These are phyloP conservation scores for Empidonax alnorum DNA, from an alignment of 2,113 vertebrate species.

Conservation along the genomic window DNA sequence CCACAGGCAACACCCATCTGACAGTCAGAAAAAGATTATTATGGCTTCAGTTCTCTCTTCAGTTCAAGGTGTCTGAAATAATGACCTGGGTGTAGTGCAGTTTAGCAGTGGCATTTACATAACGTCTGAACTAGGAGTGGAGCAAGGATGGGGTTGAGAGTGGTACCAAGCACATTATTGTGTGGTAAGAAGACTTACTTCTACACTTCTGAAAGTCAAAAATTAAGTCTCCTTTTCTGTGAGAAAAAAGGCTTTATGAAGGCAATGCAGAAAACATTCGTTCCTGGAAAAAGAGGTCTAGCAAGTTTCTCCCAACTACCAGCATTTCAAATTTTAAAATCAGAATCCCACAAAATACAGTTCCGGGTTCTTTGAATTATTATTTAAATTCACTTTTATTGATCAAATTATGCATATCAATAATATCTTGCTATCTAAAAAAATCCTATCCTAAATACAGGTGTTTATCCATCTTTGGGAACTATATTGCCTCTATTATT, in stretches of 20 bases:
- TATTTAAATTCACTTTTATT: conserved; percentile 25
- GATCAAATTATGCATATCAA: neutral
- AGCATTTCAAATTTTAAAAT: neutral
- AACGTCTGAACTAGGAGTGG: neutral
- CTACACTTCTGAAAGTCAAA: neutral
- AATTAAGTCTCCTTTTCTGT: neutral
- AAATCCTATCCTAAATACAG: neutral
- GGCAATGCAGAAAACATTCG: neutral
- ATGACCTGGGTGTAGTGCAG: neutral
- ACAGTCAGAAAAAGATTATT: neutral
- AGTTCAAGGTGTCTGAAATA: neutral
- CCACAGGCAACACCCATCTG: neutral
- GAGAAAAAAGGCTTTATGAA: neutral
- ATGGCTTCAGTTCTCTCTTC: neutral
- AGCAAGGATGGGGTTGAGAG: neutral
- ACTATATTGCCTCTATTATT: neutral
- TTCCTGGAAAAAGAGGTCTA: neutral
- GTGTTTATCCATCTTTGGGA: neutral
- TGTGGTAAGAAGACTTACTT: neutral
- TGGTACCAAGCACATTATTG: neutral
- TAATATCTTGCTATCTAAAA: neutral
- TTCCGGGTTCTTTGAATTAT: neutral
- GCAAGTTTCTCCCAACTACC: neutral
- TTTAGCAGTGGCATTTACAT: neutral
- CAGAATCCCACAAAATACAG: neutral